Conservation (phyloP, 35 echinoderm and acorn worm species). For the Chiridota heheva region DNA sequence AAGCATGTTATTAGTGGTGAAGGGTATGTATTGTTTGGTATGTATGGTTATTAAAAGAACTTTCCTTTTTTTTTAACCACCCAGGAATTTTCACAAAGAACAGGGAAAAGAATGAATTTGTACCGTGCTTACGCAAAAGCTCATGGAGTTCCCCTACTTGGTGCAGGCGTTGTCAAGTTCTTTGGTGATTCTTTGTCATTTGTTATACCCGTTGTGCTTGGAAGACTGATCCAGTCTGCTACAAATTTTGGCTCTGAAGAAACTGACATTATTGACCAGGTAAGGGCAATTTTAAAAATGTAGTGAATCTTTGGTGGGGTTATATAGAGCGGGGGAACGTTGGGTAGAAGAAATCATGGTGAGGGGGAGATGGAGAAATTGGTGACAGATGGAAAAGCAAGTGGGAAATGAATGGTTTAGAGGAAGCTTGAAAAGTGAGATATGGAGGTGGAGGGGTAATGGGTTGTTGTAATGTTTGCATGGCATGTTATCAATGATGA, state of each 20-base stretch:
- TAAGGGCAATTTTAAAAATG: background rate
- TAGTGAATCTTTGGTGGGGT: background rate
- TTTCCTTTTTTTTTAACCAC: background rate
- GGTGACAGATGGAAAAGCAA: too few relatives aligned
- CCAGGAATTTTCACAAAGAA: constrained; percentile 49
- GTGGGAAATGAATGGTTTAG: background rate
- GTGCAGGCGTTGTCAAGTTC: constrained; percentile 87
- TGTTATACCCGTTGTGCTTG: constrained; percentile 65
- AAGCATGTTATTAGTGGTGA: too few relatives aligned
- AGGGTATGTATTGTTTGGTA: too few relatives aligned
- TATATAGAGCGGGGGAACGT: background rate
- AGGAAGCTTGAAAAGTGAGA: background rate
- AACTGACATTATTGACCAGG: constrained; percentile 18
- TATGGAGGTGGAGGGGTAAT: too few relatives aligned
- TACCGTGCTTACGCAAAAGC: constrained; percentile 73
- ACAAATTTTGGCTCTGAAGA: constrained; percentile 7
- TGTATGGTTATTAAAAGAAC: too few relatives aligned
- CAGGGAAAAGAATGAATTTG: constrained; percentile 51
- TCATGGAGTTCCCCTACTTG: constrained; percentile 39
- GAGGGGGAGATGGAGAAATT: constrained; percentile 11
- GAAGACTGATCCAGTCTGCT: constrained; percentile 45
- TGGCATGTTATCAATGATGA: too few relatives aligned
- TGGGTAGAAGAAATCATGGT: background rate
- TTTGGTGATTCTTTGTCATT: constrained; percentile 76
- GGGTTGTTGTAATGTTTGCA: too few relatives aligned